Base-by-base conservation (phyloP, 2,888 invertebrate species). In the Andrena hattorfiana region DNA sequence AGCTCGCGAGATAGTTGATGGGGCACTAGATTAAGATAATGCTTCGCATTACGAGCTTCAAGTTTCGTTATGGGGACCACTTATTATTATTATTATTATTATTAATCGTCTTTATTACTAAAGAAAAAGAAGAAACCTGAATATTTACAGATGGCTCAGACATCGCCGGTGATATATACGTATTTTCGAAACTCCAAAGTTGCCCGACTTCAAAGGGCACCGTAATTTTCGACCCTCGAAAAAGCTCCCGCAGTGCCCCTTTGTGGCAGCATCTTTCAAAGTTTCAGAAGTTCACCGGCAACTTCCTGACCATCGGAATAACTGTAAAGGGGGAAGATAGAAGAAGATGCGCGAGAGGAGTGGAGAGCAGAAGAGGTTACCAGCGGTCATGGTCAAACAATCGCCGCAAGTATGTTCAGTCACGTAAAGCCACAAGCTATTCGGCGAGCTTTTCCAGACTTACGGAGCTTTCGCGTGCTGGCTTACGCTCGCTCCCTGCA, bases 341-440 rank as follows among this genome's bases (percentile, higher is more conserved):
- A 35, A 26, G 66, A 42, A 63, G 72, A 23, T 20, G 48, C n/a
- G 2, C 10, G 32, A 6, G 35, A 23, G 49, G 54, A 62, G 32
- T 60, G n/a, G 54, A 75, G 67, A 85, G 78, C 42, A 69, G 69
- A 28, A 67, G 56, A 56, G 74, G 79, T 86, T 77, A 62, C 49
- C 68, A 56, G 67, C 42, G 80, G 86, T 87, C 86, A 86, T 70
- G 87, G 86, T 80, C 86, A 75, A 70, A 35, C 66, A 60, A 73
- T 64, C 75, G 67, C 13, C 51, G 56, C 59, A 30, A 70, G 49
- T 63, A 35, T 71, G 77, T 75, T 77, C 70, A 74, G 83, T 86
- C 85, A 83, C 82, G 77, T 80, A 64, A 82, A 81, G 60, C 74
- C 64, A 68, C 60, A 60, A 70, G 66, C 35, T 32, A 54, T 71